phyloP scores from a whole-genome alignment of 2,888 invertebrate species.

The Tricholauxania praeusta region DNA sequence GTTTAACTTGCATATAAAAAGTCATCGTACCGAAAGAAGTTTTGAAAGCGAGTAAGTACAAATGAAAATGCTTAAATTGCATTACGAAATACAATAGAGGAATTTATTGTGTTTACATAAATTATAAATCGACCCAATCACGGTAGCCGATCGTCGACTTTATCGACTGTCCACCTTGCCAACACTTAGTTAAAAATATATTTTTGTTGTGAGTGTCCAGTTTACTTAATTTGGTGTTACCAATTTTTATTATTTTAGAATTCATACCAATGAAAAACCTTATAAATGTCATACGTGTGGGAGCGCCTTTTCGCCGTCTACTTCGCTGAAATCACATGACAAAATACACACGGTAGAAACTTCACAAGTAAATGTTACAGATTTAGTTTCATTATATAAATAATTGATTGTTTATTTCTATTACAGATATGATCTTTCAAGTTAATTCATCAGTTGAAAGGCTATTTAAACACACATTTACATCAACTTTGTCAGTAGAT shows the following conservation, averaged over 20 bases:
- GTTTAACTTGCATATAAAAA: conserved; percentile 52
- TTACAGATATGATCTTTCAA: conserved; percentile 62
- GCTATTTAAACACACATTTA: conserved; percentile 56
- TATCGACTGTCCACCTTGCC: too few species aligned
- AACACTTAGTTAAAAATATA: too few species aligned
- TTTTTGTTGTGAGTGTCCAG: too few species aligned
- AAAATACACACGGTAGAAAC: conserved; percentile 60
- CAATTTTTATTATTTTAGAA: conserved; percentile 46
- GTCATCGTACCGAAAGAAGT: conserved; percentile 51
- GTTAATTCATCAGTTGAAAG: conserved; percentile 64
- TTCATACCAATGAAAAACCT: conserved; percentile 63
- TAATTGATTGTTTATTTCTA: background rate
- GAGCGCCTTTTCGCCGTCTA: conserved; percentile 60
- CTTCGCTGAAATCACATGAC: conserved; percentile 59
- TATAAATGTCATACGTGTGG: conserved; percentile 56
- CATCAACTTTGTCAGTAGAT: conserved; percentile 45
- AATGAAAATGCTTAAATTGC: background rate
- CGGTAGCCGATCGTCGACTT: too few species aligned
- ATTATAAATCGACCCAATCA: conserved; percentile 46
- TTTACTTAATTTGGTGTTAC: too few species aligned
- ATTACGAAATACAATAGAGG: background rate
- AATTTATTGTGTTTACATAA: too few species aligned
- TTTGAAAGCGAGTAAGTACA: conserved; percentile 50
- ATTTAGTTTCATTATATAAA: background rate
- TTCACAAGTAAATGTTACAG: conserved; percentile 49